Evolutionary conservation across 64 coral and sea anemone species (phyloP), one percentile per base, ranked within the genome.

Genomic region (Actinia equina): DNA sequence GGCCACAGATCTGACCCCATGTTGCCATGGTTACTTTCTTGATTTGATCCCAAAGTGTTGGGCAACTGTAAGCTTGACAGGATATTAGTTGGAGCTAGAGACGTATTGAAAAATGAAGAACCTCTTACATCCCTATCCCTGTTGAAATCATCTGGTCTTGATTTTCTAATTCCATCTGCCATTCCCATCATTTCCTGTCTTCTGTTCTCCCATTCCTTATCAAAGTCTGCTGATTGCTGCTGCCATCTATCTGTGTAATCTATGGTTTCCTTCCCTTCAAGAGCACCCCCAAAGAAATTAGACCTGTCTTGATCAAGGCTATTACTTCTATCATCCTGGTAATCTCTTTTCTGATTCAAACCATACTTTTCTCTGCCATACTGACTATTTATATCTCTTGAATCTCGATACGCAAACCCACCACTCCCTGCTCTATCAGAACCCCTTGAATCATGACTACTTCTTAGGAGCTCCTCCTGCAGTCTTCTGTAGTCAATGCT

Each of bases 161-260:
- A 42, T 74, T 74, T 74, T 74, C 69, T 74, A 10, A 27, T 41
- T 25, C 26, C 69, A 74, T 74, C 69, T 15, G 10, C 42, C 10
- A 74, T 74, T 74, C 69, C 69, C n/a, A 41, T 41, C 69, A 74
- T 74, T 41, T 74, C 69, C 41, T 74, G 69, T 30, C 69, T 74
- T 41, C 69, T 74, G 23, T 74, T 41, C 20, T 74, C 26, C 69
- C 69, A 74, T 74, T 74, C 69, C 8, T 25, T 74, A 15, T 74
- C 69, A 74, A 74, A 74, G n/a, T 25, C 25, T 74, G 22, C 69
- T 27, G 69, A 74, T 4, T 26, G 23, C 25, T 41, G 25, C 20
- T 74, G 69, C 69, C 69, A 26, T 74, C 25, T 74, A 9, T 74
- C 69, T 74, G 69, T 41, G 8, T 27, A 41, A 74, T 41, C 69